Conservation (phyloP, 2,113 vertebrate genomes). For the Apeltes quadracus region DNA sequence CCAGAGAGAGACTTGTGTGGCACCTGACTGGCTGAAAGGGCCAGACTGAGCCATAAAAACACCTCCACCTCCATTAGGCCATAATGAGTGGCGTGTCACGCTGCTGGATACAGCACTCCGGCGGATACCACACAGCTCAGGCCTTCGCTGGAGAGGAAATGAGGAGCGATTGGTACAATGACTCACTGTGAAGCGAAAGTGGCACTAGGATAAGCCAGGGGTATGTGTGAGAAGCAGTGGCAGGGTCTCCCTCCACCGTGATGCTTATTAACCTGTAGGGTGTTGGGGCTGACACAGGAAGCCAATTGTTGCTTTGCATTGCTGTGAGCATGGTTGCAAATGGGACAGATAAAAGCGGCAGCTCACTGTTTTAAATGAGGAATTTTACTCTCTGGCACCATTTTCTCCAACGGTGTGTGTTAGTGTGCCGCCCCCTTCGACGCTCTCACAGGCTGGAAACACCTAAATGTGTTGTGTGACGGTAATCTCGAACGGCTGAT, state of each 20-base stretch:
- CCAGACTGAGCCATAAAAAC: slow-evolving; percentile 71
- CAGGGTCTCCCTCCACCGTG: slow-evolving; percentile 35
- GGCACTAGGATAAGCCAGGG: slow-evolving; percentile 56
- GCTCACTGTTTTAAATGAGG: slow-evolving; percentile 37
- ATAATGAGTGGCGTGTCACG: slow-evolving; percentile 70
- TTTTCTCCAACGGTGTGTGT: slow-evolving; percentile 18
- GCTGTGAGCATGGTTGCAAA: slow-evolving; percentile 1
- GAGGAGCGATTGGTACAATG: slow-evolving; percentile 73
- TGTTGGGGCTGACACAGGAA: slow-evolving; percentile 58
- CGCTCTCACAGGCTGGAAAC: slow-evolving; percentile 59
- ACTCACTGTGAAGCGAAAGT: slow-evolving; percentile 72
- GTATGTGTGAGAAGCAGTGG: slow-evolving; percentile 44
- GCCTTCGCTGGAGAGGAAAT: slow-evolving; percentile 65
- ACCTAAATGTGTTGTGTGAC: slow-evolving; percentile 59
- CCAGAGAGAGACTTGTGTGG: slow-evolving; percentile 54
- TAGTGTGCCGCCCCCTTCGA: slow-evolving; percentile 16
- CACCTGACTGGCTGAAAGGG: slow-evolving; percentile 53
- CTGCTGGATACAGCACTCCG: slow-evolving; percentile 41
- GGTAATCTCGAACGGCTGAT: slow-evolving; percentile 53
- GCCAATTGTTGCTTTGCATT: slow-evolving; percentile 19
- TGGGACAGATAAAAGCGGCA: slow-evolving; percentile 56
- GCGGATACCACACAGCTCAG: slow-evolving; percentile 51
- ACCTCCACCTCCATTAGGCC: slow-evolving; percentile 65
- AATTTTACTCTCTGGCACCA: slow-evolving; percentile 40
- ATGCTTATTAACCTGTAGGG: slow-evolving; percentile 58